Conservation (phyloP, 2,888 invertebrate genomes). For the Tupiocoris notatus region DNA sequence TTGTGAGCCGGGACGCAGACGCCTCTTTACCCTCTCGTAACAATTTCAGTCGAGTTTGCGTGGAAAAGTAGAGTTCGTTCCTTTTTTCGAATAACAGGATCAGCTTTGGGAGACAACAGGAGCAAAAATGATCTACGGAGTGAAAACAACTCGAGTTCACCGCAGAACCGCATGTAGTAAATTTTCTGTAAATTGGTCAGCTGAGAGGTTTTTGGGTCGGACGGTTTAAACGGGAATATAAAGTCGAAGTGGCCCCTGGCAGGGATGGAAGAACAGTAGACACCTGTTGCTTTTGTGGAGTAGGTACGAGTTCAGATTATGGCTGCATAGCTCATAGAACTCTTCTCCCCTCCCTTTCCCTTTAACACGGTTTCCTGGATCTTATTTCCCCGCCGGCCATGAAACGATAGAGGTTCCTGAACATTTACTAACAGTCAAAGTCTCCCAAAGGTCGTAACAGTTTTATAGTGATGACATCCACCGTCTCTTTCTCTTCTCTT, state of each 20-base stretch:
- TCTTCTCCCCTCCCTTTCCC: background rate
- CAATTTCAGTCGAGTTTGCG: background rate
- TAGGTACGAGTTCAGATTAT: slow-evolving; percentile 13
- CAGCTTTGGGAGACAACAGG: background rate
- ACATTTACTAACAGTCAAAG: slow-evolving; percentile 27
- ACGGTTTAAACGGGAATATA: background rate
- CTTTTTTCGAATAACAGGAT: background rate
- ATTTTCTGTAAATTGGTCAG: background rate
- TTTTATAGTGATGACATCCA: slow-evolving; percentile 34
- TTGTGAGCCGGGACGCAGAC: slow-evolving; percentile 1
- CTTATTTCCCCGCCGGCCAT: background rate
- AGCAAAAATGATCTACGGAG: background rate
- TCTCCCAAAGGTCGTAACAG: slow-evolving; percentile 12
- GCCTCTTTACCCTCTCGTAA: background rate
- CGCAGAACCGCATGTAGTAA: background rate
- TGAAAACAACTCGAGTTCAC: background rate
- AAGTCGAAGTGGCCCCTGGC: background rate
- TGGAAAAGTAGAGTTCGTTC: background rate
- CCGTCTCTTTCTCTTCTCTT: background rate
- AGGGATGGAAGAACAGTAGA: background rate
- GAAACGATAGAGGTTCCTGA: slow-evolving; percentile 15
- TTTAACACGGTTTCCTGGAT: background rate
- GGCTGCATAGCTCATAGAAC: slow-evolving; percentile 36
- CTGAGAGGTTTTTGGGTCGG: background rate
- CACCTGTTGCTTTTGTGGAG: slow-evolving; percentile 22